Evolutionary conservation across 2,797 vertebrate species (phyloP).

Genomic region (Melanotaenia parkinsoni): DNA sequence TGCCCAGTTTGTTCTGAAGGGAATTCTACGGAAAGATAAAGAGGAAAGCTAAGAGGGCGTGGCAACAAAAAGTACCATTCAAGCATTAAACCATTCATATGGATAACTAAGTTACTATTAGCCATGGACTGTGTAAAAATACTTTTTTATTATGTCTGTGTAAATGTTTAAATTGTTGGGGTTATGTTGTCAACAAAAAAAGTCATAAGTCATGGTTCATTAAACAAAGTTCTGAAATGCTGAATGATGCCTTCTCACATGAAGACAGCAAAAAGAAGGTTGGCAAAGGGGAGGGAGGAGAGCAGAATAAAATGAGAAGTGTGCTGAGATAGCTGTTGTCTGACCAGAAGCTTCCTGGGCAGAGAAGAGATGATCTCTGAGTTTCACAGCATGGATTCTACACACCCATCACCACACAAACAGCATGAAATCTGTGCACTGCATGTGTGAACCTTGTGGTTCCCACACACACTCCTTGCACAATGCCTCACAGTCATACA

Average conservation of each 20-base stretch:
- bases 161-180: not conserved
- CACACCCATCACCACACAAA: conserved; percentile 64
- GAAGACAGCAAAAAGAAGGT: conserved; percentile 19
- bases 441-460: conserved; percentile 38
- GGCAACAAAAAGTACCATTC: conserved; percentile 21
- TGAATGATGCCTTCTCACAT: conserved; percentile 14
- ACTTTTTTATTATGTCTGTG: not conserved
- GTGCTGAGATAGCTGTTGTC: conserved; percentile 56
- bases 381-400: conserved; percentile 63
- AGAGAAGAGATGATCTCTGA: conserved; percentile 71
- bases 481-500: conserved; percentile 23
- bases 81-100: conserved; percentile 6
- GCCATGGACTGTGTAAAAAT: not conserved
- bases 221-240: conserved; percentile 2
- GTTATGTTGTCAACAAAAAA: not conserved
- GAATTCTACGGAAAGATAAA: conserved; percentile 61
- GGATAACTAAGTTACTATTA: not conserved
- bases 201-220: not conserved
- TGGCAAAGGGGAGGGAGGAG: conserved; percentile 9
- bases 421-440: conserved; percentile 48
- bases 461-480: conserved; percentile 29
- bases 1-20: conserved; percentile 64
- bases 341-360: conserved; percentile 72
- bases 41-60: conserved; percentile 48
- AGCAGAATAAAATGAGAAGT: conserved; percentile 27